Conservation (phyloP, 1,140 invertebrate genomes). For the Sarcophaga peregrina region DNA sequence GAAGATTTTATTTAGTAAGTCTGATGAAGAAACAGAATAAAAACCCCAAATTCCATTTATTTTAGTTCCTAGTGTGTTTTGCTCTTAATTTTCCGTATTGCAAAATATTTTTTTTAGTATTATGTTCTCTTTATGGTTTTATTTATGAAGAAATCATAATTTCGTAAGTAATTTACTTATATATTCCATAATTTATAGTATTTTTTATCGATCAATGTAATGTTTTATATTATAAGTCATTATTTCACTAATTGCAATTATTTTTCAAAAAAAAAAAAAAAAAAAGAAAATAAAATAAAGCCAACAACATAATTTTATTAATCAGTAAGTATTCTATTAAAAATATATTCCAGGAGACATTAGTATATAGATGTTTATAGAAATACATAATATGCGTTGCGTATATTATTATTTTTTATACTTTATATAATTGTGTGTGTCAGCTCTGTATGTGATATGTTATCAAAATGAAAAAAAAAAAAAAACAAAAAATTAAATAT, state of each 20-base stretch:
- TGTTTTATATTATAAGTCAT: no score
- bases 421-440: conserved; percentile 9
- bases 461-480: conserved; percentile 16
- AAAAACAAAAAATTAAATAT: conserved; percentile 8
- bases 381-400: neutral
- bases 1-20: conserved; percentile 43
- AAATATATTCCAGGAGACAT: neutral
- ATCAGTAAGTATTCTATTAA: neutral
- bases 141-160: neutral
- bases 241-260: no score
- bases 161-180: no score
- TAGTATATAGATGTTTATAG: neutral
- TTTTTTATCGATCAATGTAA: no score
- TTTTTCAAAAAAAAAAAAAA: no score
- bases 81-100: neutral
- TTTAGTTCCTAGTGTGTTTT: conserved; percentile 26
- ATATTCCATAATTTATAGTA: no score
- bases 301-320: no score
- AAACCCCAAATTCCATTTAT: neutral
- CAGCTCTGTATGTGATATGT: conserved; percentile 35
- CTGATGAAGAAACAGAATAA: conserved; percentile 40
- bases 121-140: neutral
- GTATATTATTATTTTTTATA: no score
- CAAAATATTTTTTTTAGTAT: neutral
- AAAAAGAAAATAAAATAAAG: no score